phyloP scores from a whole-genome alignment of 2,797 vertebrate species.

The Alfaro cultratus region DNA sequence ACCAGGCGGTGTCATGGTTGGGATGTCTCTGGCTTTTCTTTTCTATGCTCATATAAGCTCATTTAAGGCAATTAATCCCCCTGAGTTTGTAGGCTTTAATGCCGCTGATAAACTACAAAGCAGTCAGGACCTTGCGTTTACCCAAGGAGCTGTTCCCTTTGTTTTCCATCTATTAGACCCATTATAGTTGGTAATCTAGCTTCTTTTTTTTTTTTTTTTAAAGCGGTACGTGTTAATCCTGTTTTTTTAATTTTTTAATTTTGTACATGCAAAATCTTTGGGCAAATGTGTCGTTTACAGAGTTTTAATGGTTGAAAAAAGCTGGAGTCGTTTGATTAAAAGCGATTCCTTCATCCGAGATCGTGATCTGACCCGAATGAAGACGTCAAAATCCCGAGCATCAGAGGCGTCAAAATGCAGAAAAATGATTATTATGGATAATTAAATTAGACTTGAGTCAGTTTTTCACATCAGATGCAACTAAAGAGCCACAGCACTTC shows the following conservation, averaged over 20 bases:
- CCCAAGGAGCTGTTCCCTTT: conserved; percentile 29
- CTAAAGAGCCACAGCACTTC: background rate
- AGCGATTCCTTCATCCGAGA: conserved; percentile 20
- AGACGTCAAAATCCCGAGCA: conserved; percentile 3
- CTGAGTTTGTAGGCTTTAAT: conserved; percentile 51
- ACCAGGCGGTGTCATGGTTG: conserved; percentile 8
- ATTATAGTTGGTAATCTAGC: conserved; percentile 16
- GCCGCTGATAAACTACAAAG: conserved; percentile 16
- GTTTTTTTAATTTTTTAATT: background rate
- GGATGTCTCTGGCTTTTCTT: conserved; percentile 45
- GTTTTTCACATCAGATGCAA: conserved; percentile 17
- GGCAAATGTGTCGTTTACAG: conserved; percentile 26
- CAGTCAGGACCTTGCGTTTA: conserved; percentile 16
- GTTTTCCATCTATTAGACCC: conserved; percentile 10
- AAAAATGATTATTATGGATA: conserved; percentile 3
- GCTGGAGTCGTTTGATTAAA: conserved; percentile 12
- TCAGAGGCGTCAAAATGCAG: background rate
- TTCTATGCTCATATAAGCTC: conserved; percentile 54
- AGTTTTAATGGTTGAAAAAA: conserved; percentile 27
- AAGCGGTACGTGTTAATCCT: conserved; percentile 31
- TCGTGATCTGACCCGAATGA: conserved; percentile 15
- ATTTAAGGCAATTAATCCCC: conserved; percentile 66
- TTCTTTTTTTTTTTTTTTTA: background rate
- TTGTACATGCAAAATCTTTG: conserved; percentile 8
- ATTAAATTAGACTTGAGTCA: conserved; percentile 15